Percentiles rank a stretch among this genome's conserved stretches.
These are phyloP conservation scores for Folsomia manolachei DNA, from an alignment of 2,888 invertebrate genomes.

Conservation along the genomic window DNA sequence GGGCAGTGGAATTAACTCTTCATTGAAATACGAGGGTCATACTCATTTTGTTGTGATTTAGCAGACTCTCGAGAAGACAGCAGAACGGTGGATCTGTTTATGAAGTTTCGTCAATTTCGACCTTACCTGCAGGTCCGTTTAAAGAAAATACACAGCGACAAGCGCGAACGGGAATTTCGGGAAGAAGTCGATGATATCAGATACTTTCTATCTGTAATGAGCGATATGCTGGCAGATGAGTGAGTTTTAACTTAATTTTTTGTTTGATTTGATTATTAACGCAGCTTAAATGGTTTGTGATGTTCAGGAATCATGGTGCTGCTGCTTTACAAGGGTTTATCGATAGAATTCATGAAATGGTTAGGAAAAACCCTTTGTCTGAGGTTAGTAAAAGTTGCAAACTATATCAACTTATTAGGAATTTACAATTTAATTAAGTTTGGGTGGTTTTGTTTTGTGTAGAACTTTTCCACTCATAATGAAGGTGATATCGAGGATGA, in stretches of 20 bases:
- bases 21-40: no score
- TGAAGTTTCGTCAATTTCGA: slow-evolving; percentile 38
- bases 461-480: not conserved
- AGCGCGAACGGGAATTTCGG: slow-evolving; percentile 30
- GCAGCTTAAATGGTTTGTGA: not conserved
- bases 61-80: slow-evolving; percentile 20
- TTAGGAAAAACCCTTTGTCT: slow-evolving; percentile 41
- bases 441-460: not conserved
- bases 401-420: no score
- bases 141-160: slow-evolving; percentile 28
- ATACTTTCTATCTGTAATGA: slow-evolving; percentile 43
- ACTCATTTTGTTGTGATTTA: no score
- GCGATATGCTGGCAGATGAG: slow-evolving; percentile 44
- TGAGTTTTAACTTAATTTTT: slow-evolving; percentile 26
- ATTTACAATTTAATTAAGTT: not conserved
- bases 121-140: slow-evolving; percentile 41
- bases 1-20: not conserved
- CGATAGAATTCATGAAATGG: slow-evolving; percentile 46
- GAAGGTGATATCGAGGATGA: slow-evolving; percentile 11
- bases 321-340: slow-evolving; percentile 38
- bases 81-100: slow-evolving; percentile 36
- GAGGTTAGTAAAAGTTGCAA: slow-evolving; percentile 31
- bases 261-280: not conserved
- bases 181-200: slow-evolving; percentile 45
- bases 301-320: slow-evolving; percentile 40